phyloP scores from a whole-genome alignment of 2,113 vertebrate species.

The Psittacus erithacus region DNA sequence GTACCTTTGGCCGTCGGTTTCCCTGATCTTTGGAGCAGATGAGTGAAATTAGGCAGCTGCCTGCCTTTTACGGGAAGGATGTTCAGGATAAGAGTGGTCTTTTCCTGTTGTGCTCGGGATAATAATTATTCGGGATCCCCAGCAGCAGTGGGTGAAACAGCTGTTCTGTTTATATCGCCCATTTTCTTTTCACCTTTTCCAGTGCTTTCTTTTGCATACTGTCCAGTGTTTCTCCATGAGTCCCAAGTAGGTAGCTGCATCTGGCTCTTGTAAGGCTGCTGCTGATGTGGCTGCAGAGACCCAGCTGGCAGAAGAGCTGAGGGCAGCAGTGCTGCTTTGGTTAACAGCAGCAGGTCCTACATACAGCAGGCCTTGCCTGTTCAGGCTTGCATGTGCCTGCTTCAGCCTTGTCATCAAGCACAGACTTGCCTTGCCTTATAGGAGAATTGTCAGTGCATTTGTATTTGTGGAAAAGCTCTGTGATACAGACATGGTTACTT shows the following conservation, averaged over 20 bases:
- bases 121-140: not conserved
- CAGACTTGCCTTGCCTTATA: not conserved
- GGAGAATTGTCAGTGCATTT: not conserved
- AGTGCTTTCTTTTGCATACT: not conserved
- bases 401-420: not conserved
- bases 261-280: not conserved
- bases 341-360: not conserved
- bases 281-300: not conserved
- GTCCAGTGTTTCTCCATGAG: not conserved
- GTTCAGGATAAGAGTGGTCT: not conserved
- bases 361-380: not conserved
- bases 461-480: not conserved
- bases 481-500: not conserved
- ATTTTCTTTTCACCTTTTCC: not conserved
- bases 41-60: not conserved
- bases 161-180: not conserved
- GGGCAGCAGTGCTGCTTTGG: not conserved
- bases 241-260: not conserved
- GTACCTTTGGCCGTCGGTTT: not conserved
- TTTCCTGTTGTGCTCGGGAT: not conserved
- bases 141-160: not conserved
- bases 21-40: not conserved
- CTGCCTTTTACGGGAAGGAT: not conserved
- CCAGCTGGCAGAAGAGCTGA: not conserved
- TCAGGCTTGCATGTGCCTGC: accelerated